A percentile compares a stretch with the other conserved stretches of the same genome.
These are phyloP conservation scores for Atopsyche davidsoni DNA, from an alignment of 1,140 invertebrate species.

Conservation along the genomic window DNA sequence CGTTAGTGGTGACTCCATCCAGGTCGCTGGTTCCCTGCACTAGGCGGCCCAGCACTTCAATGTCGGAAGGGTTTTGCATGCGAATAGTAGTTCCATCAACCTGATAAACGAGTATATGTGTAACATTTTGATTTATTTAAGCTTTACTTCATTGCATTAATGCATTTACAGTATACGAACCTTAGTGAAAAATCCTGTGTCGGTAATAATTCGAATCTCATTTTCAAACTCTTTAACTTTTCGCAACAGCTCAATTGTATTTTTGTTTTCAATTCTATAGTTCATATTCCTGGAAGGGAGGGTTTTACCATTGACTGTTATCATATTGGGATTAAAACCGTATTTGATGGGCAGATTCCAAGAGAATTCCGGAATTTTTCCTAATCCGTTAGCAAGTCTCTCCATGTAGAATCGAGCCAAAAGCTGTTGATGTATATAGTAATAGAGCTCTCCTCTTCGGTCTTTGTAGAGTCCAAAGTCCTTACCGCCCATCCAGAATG, in stretches of 20 bases:
- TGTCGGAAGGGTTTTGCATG: constrained; percentile 48
- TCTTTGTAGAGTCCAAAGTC: constrained; percentile 37
- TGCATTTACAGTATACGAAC: constrained; percentile 14
- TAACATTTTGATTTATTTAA: constrained; percentile 1
- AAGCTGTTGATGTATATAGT: constrained; percentile 49
- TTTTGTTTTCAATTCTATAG: constrained; percentile 40
- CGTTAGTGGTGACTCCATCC: constrained; percentile 38
- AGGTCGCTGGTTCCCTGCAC: constrained; percentile 51
- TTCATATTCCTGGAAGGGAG: constrained; percentile 48
- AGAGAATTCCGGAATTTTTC: constrained; percentile 47
- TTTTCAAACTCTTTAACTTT: constrained; percentile 50
- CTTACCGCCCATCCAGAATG: constrained; percentile 45
- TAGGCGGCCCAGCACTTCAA: constrained; percentile 51
- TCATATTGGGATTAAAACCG: constrained; percentile 57
- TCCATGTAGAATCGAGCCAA: constrained; percentile 56
- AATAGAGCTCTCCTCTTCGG: constrained; percentile 50
- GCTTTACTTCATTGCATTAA: not conserved
- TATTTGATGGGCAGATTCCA: constrained; percentile 48
- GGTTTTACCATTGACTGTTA: constrained; percentile 56
- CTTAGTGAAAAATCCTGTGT: constrained; percentile 54
- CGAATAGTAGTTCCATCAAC: constrained; percentile 43
- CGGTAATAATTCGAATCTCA: constrained; percentile 59
- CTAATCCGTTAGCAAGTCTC: constrained; percentile 51
- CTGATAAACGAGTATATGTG: constrained; percentile 10
- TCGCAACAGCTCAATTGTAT: constrained; percentile 45